Evolutionary conservation across 2,113 vertebrate genomes (phyloP).

Genomic region (Phainopepla nitens): DNA sequence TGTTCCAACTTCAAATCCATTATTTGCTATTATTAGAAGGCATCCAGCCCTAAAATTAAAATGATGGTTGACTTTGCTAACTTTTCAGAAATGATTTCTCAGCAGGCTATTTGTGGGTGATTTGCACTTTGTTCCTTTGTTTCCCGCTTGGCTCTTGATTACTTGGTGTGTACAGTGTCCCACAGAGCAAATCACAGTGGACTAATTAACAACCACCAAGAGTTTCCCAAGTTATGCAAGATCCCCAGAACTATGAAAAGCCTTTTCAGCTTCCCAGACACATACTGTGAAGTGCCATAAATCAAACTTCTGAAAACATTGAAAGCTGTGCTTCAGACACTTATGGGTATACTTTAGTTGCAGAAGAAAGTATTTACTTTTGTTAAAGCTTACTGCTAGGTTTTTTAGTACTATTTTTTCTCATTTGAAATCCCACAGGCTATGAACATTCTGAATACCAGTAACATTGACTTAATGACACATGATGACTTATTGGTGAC

Average conservation of each 20-base stretch:
- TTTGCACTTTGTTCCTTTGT: constrained; percentile 43
- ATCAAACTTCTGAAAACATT: neutral
- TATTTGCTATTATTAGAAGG: constrained; percentile 16
- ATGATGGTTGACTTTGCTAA: neutral
- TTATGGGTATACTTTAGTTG: neutral
- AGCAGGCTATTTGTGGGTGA: neutral
- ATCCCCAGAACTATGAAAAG: constrained; percentile 37
- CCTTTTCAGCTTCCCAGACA: neutral
- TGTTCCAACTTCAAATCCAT: constrained; percentile 16
- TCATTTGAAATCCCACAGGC: neutral
- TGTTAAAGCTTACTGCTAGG: neutral
- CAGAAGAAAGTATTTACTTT: neutral
- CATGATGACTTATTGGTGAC: neutral
- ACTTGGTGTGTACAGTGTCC: neutral
- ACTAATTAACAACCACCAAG: constrained; percentile 48
- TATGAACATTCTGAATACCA: neutral
- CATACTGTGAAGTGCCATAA: constrained; percentile 2
- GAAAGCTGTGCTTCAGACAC: neutral
- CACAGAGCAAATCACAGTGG: neutral
- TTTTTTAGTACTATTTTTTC: neutral
- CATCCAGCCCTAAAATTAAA: constrained; percentile 28
- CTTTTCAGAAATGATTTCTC: constrained; percentile 6
- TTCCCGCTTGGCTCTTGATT: neutral
- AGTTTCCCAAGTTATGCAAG: constrained; percentile 36
- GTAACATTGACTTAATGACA: neutral